Evolutionary conservation across 2,888 invertebrate species (phyloP).

Genomic region (Hesperia comma): DNA sequence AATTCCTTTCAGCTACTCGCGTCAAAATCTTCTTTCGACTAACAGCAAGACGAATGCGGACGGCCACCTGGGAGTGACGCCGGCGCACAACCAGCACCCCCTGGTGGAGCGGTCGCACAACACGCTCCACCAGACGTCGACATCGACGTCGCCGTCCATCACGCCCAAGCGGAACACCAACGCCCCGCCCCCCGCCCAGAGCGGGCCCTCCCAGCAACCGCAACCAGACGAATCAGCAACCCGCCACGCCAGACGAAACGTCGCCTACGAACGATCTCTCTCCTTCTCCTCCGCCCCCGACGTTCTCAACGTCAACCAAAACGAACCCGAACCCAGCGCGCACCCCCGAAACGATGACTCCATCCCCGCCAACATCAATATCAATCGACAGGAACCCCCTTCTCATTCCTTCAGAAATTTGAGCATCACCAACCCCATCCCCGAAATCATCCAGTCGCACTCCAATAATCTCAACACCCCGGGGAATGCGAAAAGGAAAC

Average conservation of each 20-base stretch:
- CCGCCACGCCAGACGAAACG: conserved; percentile 58
- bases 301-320: conserved; percentile 82
- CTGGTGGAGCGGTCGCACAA: conserved; percentile 84
- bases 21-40: conserved; percentile 93
- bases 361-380: conserved; percentile 55
- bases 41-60: conserved; percentile 89
- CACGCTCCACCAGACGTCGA: conserved; percentile 66
- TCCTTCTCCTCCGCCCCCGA: conserved; percentile 83
- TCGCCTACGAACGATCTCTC: conserved; percentile 69
- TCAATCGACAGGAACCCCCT: conserved; percentile 62
- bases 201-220: conserved; percentile 36
- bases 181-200: conserved; percentile 49
- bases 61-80: conserved; percentile 69
- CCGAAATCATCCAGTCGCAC: conserved; percentile 75
- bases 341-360: conserved; percentile 36
- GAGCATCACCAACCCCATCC: conserved; percentile 71
- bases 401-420: conserved; percentile 65
- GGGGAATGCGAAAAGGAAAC: conserved; percentile 69
- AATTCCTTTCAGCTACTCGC: conserved; percentile 88
- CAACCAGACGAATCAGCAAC: conserved; percentile 48
- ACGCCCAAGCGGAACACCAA: conserved; percentile 72
- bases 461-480: conserved; percentile 72
- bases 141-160: conserved; percentile 59
- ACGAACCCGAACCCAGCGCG: conserved; percentile 57
- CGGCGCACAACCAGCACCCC: conserved; percentile 68